Evolutionary conservation across 2,797 vertebrate species (phyloP).

Genomic region (Chelon labrosus): DNA sequence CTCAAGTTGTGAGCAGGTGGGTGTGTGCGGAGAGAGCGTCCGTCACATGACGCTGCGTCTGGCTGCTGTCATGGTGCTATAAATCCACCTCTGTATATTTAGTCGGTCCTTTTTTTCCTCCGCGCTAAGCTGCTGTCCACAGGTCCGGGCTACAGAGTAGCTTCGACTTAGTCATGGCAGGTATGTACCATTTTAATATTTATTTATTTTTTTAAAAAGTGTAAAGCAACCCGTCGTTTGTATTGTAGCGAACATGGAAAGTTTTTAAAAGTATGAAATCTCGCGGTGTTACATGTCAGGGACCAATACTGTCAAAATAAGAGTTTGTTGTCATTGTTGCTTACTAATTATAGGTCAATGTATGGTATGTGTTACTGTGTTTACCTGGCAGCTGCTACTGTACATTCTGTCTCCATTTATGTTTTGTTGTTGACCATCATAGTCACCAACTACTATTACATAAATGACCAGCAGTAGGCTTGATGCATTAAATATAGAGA

Average conservation of each 20-base stretch:
- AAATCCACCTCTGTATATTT: slow-evolving; percentile 71
- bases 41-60: slow-evolving; percentile 76
- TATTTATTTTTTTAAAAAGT: no score
- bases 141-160: slow-evolving; percentile 66
- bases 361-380: no score
- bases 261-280: background rate
- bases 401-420: slow-evolving; percentile 11
- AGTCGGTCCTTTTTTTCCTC: slow-evolving; percentile 58
- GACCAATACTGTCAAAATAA: background rate
- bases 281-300: background rate
- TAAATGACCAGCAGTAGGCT: no score
- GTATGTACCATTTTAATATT: slow-evolving; percentile 69
- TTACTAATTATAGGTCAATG: background rate
- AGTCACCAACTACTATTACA: no score
- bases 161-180: slow-evolving; percentile 80
- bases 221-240: background rate
- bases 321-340: background rate
- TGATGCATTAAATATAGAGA: no score
- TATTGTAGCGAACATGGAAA: background rate
- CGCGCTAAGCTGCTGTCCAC: slow-evolving; percentile 32
- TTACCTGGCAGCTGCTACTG: no score
- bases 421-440: background rate
- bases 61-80: slow-evolving; percentile 66
- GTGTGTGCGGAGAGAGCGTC: slow-evolving; percentile 59
- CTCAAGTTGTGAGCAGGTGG: slow-evolving; percentile 53